Evolutionary conservation across 2,113 vertebrate genomes (phyloP).

Genomic region (Myrmecophaga tridactyla): DNA sequence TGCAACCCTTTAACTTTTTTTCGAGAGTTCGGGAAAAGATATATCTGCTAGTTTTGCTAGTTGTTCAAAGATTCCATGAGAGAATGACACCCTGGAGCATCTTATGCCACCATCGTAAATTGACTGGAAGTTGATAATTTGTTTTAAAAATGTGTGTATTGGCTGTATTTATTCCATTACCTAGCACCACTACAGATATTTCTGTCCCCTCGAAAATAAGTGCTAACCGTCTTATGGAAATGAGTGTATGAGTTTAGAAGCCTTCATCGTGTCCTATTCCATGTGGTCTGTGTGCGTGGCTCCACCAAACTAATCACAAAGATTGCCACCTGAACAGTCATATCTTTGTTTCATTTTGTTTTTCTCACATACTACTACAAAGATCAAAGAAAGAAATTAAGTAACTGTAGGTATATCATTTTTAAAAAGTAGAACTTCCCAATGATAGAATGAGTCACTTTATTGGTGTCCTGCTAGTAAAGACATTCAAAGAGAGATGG

Average conservation of each 20-base stretch:
- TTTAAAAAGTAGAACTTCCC: not conserved
- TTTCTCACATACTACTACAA: not conserved
- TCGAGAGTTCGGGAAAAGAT: too few species aligned
- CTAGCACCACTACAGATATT: not conserved
- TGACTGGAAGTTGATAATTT: not conserved
- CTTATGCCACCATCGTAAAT: too few species aligned
- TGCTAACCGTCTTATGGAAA: not conserved
- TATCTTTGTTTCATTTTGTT: not conserved
- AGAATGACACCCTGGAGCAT: too few species aligned
- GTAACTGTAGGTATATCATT: not conserved
- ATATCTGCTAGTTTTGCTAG: too few species aligned
- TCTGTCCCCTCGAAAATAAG: not conserved
- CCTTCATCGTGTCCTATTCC: accelerated
- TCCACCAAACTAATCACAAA: not conserved
- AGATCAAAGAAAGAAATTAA: not conserved
- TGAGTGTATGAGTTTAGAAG: not conserved
- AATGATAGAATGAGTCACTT: not conserved
- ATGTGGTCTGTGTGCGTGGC: not conserved
- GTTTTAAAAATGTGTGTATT: not conserved
- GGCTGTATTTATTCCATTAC: not conserved
- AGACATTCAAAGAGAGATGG: too few species aligned
- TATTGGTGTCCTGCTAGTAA: not conserved
- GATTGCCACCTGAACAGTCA: not conserved
- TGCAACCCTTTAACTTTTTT: too few species aligned
- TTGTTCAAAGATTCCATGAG: too few species aligned